A percentile compares a stretch with the other conserved stretches of the same genome.
Conservation (phyloP, 1,140 invertebrate species). For the Apolygus lucorum region DNA sequence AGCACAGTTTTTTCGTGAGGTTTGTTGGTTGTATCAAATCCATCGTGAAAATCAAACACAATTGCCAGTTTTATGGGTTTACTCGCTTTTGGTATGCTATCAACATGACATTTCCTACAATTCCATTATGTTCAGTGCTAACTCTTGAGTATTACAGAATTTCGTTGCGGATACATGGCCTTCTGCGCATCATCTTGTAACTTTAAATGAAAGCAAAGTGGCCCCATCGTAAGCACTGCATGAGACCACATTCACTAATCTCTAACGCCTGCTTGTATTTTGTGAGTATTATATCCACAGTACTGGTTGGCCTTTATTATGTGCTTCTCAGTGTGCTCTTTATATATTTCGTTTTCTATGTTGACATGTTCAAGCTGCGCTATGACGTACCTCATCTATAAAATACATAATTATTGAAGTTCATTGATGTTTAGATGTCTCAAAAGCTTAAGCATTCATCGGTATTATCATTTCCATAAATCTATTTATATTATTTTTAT, state of each 20-base stretch:
- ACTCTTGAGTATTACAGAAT: slow-evolving; percentile 33
- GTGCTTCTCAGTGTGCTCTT: slow-evolving; percentile 20
- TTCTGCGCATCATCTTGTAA: slow-evolving; percentile 27
- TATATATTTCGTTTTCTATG: background rate
- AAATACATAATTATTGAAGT: too few relatives aligned
- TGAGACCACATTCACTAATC: slow-evolving; percentile 28
- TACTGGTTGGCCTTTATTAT: slow-evolving; percentile 26
- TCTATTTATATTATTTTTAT: too few relatives aligned
- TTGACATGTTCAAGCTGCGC: background rate
- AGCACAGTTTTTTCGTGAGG: too few relatives aligned
- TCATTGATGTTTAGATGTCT: too few relatives aligned
- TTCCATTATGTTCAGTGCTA: slow-evolving; percentile 20
- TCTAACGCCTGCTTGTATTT: slow-evolving; percentile 29
- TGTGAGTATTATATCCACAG: slow-evolving; percentile 27
- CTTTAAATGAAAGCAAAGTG: slow-evolving; percentile 28
- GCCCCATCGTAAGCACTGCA: slow-evolving; percentile 29
- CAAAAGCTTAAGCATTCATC: too few relatives aligned
- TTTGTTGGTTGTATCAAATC: too few relatives aligned
- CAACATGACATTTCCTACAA: background rate
- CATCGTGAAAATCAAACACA: too few relatives aligned
- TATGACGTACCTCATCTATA: too few relatives aligned
- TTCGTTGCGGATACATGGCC: slow-evolving; percentile 32
- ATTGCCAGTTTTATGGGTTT: background rate
- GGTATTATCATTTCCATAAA: too few relatives aligned
- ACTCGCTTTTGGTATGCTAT: background rate